Evolutionary conservation across 2,888 invertebrate species (phyloP).

Genomic region (Drosophila aldrichi): DNA sequence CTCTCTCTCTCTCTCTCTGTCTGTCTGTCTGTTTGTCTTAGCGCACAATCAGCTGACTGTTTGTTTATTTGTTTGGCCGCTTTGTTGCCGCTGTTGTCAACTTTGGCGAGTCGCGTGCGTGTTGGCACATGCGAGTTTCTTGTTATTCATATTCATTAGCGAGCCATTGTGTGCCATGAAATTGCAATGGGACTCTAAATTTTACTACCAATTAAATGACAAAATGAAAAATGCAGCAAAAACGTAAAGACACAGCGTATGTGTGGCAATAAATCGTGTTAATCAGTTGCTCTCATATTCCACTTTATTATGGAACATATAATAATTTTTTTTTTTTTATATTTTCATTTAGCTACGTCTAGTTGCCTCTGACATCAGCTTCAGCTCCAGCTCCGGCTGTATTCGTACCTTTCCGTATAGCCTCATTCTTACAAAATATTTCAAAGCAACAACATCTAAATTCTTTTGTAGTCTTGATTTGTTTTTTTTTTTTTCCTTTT

Average conservation of each 20-base stretch:
- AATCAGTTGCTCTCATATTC: not conserved
- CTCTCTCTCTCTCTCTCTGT: slow-evolving; percentile 4
- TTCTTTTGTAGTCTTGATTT: slow-evolving; percentile 45
- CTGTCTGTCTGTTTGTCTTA: slow-evolving; percentile 13
- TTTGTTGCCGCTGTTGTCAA: slow-evolving; percentile 47
- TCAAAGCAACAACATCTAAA: slow-evolving; percentile 38
- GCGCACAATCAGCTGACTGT: slow-evolving; percentile 46
- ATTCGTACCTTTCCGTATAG: fast-evolving
- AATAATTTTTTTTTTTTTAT: no score
- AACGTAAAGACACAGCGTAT: not conserved
- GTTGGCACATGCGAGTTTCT: slow-evolving; percentile 51
- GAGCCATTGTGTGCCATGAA: slow-evolving; percentile 65
- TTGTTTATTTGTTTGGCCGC: slow-evolving; percentile 46
- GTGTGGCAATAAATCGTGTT: slow-evolving; percentile 13
- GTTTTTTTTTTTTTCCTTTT: no score
- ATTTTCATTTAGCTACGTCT: not conserved
- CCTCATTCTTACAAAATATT: slow-evolving; percentile 31
- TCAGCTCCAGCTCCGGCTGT: not conserved
- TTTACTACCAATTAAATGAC: slow-evolving; percentile 48
- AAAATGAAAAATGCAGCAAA: slow-evolving; percentile 9
- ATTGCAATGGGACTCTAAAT: slow-evolving; percentile 48
- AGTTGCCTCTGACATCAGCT: not conserved
- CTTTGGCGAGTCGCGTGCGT: slow-evolving; percentile 46
- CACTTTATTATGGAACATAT: no score
- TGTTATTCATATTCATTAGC: slow-evolving; percentile 77